Conservation (phyloP, 2,888 invertebrate species). For the Cetonia aurata region DNA sequence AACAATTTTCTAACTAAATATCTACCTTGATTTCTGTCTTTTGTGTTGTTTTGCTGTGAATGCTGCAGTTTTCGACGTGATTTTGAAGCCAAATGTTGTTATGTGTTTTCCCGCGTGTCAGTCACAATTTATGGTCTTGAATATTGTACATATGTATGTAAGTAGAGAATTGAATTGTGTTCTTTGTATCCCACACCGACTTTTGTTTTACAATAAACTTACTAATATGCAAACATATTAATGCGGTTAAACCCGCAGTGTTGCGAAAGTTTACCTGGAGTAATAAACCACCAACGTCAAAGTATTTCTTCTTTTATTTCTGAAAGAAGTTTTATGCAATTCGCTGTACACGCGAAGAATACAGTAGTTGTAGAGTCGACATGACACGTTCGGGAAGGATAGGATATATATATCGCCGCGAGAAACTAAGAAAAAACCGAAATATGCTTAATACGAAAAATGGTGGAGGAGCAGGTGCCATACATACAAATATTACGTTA, state of each 20-base stretch:
- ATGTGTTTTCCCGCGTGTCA: too few relatives aligned
- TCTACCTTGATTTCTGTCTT: too few relatives aligned
- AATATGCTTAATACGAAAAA: background rate
- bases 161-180: too few relatives aligned
- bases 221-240: background rate
- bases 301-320: conserved; percentile 12
- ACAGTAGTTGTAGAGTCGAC: conserved; percentile 1
- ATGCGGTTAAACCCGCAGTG: conserved; percentile 1
- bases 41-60: too few relatives aligned
- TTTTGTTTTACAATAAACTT: too few relatives aligned
- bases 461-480: conserved; percentile 9
- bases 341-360: background rate
- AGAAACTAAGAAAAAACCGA: background rate
- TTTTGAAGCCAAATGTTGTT: too few relatives aligned
- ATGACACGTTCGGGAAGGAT: background rate
- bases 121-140: too few relatives aligned
- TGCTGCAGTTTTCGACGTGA: too few relatives aligned
- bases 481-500: background rate
- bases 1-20: too few relatives aligned
- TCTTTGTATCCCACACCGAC: too few relatives aligned
- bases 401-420: background rate
- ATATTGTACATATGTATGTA: too few relatives aligned
- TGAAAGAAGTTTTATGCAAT: conserved; percentile 16
- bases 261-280: conserved; percentile 5
- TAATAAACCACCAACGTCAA: conserved; percentile 24